Percentiles rank a stretch among this genome's conserved stretches.
Conservation (phyloP, 2,113 vertebrate species). For the Rhinoderma darwinii region DNA sequence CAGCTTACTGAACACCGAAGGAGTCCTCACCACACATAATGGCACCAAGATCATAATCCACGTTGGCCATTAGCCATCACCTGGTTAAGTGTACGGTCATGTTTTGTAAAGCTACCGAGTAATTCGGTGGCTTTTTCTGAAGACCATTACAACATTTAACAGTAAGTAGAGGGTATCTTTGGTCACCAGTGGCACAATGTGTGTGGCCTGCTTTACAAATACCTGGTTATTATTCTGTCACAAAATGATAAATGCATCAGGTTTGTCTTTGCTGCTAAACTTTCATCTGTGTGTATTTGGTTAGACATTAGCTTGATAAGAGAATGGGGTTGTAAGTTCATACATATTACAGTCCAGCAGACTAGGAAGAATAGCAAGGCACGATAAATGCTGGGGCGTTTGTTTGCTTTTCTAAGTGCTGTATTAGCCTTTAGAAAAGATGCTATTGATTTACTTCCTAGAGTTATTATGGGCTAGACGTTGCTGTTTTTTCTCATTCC, state of each 20-base stretch:
- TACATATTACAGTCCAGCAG: background rate
- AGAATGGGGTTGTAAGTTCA: constrained; percentile 22
- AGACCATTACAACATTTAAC: background rate
- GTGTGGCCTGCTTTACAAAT: background rate
- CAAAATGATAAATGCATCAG: background rate
- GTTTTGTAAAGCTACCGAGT: background rate
- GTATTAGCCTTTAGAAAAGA: constrained; percentile 46
- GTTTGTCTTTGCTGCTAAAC: constrained; percentile 29
- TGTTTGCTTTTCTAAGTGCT: constrained; percentile 33
- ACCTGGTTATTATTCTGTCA: constrained; percentile 33
- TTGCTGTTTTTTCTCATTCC: constrained; percentile 46
- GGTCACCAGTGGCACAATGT: background rate
- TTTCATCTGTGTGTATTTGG: constrained; percentile 47
- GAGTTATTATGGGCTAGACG: constrained; percentile 49
- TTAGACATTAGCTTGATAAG: constrained; percentile 29
- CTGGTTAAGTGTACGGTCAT: background rate
- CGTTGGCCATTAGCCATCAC: no score
- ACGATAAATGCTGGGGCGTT: constrained; percentile 23
- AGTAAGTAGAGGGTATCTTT: background rate
- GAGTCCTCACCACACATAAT: no score
- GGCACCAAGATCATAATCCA: background rate
- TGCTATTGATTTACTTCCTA: constrained; percentile 50
- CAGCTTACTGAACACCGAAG: no score
- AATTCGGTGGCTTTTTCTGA: background rate
- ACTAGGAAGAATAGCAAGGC: background rate